Evolutionary conservation across 2,113 vertebrate species (phyloP).

Genomic region (Bothrops jararaca): DNA sequence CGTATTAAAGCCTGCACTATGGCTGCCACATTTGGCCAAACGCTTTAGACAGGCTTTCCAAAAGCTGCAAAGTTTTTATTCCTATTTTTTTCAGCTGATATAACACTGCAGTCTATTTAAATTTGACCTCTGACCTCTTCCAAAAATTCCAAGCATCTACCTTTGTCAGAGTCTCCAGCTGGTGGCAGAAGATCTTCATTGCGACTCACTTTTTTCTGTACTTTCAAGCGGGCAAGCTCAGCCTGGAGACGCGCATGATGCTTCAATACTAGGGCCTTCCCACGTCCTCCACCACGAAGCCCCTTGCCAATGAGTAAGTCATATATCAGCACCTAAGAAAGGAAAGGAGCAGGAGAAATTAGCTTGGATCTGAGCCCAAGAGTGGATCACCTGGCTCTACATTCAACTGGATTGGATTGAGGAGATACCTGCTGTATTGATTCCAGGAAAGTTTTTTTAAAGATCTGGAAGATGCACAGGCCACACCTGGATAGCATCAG

Average conservation of each 20-base stretch:
- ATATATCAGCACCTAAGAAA: constrained; percentile 82
- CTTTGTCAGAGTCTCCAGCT: not conserved
- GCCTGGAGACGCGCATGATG: constrained; percentile 83
- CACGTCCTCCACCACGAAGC: constrained; percentile 83
- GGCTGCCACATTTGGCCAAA: not conserved
- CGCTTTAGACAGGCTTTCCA: no score
- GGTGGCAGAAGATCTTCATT: constrained; percentile 82
- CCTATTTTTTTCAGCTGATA: no score
- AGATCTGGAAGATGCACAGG: not conserved
- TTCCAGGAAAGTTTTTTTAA: not conserved
- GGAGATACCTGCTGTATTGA: not conserved
- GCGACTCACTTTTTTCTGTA: constrained; percentile 80
- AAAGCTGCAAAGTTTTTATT: not conserved
- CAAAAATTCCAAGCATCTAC: constrained; percentile 16
- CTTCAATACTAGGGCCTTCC: constrained; percentile 78
- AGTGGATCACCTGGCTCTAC: not conserved
- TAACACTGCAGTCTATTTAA: not conserved
- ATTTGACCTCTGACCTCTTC: not conserved
- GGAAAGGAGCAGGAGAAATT: rapidly evolving
- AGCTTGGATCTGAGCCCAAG: not conserved
- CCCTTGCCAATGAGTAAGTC: constrained; percentile 89
- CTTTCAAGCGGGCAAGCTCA: constrained; percentile 86
- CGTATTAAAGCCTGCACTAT: not conserved
- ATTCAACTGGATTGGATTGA: not conserved
- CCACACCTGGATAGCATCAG: not conserved